Evolutionary conservation across 2,797 vertebrate species (phyloP).

Genomic region (Chiloscyllium punctatum): DNA sequence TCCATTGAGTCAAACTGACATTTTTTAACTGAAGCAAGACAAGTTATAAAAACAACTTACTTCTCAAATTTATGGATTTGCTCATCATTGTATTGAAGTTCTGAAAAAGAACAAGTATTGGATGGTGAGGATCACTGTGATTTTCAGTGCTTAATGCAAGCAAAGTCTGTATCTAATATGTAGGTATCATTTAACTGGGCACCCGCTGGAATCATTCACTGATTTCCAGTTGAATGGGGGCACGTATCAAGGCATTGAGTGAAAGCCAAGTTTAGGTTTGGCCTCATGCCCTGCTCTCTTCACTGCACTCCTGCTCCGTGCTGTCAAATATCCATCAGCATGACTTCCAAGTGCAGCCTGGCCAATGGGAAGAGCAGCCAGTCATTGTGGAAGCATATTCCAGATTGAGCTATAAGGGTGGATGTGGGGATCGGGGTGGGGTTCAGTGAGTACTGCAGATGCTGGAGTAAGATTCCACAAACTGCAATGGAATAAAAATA

Average conservation of each 20-base stretch:
- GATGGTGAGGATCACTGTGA: background rate
- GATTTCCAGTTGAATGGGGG: background rate
- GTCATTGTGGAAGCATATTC: background rate
- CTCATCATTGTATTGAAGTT: conserved; percentile 80
- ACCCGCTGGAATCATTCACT: too few relatives aligned
- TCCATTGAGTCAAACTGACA: background rate
- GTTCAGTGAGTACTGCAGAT: too few relatives aligned
- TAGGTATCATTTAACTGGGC: background rate
- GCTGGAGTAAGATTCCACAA: background rate
- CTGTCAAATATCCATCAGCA: background rate
- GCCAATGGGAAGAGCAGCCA: background rate
- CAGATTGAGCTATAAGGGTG: background rate
- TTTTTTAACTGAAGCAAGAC: background rate
- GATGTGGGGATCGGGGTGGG: too few relatives aligned
- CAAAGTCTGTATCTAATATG: background rate
- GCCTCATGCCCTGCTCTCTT: background rate
- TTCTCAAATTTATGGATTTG: conserved; percentile 98
- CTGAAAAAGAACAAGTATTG: conserved; percentile 53
- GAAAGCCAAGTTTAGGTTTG: background rate
- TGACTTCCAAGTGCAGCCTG: background rate
- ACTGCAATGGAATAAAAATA: background rate
- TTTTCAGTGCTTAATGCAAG: background rate
- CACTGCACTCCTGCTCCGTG: background rate
- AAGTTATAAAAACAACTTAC: conserved; percentile 59
- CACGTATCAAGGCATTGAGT: background rate